These are phyloP conservation scores for Neoaliturus tenellus DNA, from an alignment of 2,888 invertebrate genomes.

Conservation along the genomic window DNA sequence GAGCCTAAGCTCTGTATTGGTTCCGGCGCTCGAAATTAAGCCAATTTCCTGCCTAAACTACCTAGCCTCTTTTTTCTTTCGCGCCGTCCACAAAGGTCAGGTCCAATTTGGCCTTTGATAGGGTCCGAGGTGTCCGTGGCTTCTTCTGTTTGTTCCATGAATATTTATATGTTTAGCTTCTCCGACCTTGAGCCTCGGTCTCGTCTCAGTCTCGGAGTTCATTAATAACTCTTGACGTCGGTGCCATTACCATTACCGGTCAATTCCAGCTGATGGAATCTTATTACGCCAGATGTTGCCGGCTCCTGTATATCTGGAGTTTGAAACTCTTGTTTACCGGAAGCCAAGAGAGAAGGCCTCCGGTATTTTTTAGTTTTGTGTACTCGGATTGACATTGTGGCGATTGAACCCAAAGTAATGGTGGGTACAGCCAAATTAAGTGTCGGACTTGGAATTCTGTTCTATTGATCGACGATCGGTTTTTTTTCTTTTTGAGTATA, in stretches of 20 bases:
- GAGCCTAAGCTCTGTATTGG: slow-evolving; percentile 31
- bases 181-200: slow-evolving; percentile 7
- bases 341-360: no score
- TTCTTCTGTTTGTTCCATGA: slow-evolving; percentile 34
- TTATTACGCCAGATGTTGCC: slow-evolving; percentile 17
- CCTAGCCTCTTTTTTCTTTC: slow-evolving; percentile 43
- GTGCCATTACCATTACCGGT: slow-evolving; percentile 9
- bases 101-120: slow-evolving; percentile 39
- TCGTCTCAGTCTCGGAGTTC: neutral
- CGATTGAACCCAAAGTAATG: no score
- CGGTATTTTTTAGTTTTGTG: no score
- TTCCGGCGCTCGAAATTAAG: slow-evolving; percentile 43
- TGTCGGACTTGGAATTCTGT: no score
- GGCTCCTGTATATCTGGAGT: neutral
- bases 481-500: no score
- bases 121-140: slow-evolving; percentile 25
- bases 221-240: slow-evolving; percentile 30
- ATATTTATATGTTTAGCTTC: slow-evolving; percentile 48
- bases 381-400: no score
- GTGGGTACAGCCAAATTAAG: no score
- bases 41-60: slow-evolving; percentile 53
- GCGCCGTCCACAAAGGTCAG: slow-evolving; percentile 38
- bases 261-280: slow-evolving; percentile 17
- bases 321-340: neutral
- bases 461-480: no score